Evolutionary conservation across 2,888 invertebrate genomes (phyloP).

Genomic region (Oxycera nigricornis): DNA sequence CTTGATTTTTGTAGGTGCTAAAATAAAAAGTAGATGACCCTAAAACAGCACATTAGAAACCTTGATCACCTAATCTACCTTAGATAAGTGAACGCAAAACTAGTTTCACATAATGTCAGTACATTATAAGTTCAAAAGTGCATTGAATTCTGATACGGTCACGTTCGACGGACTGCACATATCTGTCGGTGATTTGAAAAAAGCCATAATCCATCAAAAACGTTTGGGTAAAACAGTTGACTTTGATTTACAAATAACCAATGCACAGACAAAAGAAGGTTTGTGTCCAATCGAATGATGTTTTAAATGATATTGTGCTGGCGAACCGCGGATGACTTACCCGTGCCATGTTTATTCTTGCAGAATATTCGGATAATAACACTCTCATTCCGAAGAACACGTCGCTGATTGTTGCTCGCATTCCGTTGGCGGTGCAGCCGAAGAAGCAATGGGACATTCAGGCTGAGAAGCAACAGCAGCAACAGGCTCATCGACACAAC

Average conservation of each 20-base stretch:
- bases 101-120: slow-evolving; percentile 77
- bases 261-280: slow-evolving; percentile 98
- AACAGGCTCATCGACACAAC: slow-evolving; percentile 53
- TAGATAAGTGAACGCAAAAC: slow-evolving; percentile 5
- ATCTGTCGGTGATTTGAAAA: slow-evolving; percentile 93
- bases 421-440: slow-evolving; percentile 82
- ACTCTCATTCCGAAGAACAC: slow-evolving; percentile 96
- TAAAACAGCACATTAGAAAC: slow-evolving; percentile 24
- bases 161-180: slow-evolving; percentile 97
- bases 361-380: slow-evolving; percentile 91
- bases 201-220: slow-evolving; percentile 93
- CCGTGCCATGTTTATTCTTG: slow-evolving; percentile 50
- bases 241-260: slow-evolving; percentile 95
- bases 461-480: slow-evolving; percentile 57
- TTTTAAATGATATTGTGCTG: neutral
- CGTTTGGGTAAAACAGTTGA: slow-evolving; percentile 91
- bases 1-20: slow-evolving; percentile 25
- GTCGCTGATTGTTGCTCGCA: slow-evolving; percentile 91
- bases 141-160: slow-evolving; percentile 93
- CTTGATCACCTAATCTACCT: slow-evolving; percentile 19
- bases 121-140: slow-evolving; percentile 98
- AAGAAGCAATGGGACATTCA: slow-evolving; percentile 76
- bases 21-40: slow-evolving; percentile 21
- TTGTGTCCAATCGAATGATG: slow-evolving; percentile 51
- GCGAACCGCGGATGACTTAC: neutral